Percentiles rank a stretch among this genome's conserved stretches.
Evolutionary conservation across 2,888 invertebrate species (phyloP).

Genomic region (Cephus spinipes): DNA sequence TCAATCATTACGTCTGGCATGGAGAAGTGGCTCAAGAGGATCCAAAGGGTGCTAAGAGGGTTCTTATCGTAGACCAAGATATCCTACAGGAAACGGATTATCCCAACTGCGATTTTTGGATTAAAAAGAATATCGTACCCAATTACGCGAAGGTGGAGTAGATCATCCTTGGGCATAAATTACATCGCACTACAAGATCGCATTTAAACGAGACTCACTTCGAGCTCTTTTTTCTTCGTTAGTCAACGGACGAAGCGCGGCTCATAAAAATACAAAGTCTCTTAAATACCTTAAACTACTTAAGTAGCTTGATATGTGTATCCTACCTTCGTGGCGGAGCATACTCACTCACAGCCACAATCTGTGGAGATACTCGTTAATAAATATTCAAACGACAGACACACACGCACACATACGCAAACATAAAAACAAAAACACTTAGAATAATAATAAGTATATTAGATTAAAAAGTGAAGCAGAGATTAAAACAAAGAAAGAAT

Average conservation of each 20-base stretch:
- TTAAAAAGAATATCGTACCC: constrained; percentile 79
- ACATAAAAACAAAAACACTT: constrained; percentile 10
- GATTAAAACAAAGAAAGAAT: constrained; percentile 9
- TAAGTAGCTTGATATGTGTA: constrained; percentile 17
- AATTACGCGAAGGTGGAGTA: constrained; percentile 82
- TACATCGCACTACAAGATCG: neutral
- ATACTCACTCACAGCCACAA: neutral
- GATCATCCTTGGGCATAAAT: constrained; percentile 36
- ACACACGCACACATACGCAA: neutral
- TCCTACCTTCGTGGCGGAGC: constrained; percentile 2
- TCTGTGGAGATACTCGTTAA: neutral
- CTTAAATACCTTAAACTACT: constrained; percentile 19
- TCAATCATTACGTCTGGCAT: constrained; percentile 84
- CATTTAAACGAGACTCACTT: constrained; percentile 13
- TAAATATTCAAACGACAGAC: neutral
- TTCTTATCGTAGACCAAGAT: constrained; percentile 80
- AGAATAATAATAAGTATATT: neutral
- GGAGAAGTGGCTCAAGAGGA: constrained; percentile 77
- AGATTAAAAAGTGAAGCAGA: constrained; percentile 1
- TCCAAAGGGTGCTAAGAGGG: constrained; percentile 66
- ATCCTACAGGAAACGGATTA: constrained; percentile 74
- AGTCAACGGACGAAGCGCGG: neutral
- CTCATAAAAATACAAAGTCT: constrained; percentile 9
- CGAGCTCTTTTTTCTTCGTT: neutral
- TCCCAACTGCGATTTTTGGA: constrained; percentile 83